These are phyloP conservation scores for Dicaeum eximium DNA, from an alignment of 2,113 vertebrate species.

Conservation along the genomic window DNA sequence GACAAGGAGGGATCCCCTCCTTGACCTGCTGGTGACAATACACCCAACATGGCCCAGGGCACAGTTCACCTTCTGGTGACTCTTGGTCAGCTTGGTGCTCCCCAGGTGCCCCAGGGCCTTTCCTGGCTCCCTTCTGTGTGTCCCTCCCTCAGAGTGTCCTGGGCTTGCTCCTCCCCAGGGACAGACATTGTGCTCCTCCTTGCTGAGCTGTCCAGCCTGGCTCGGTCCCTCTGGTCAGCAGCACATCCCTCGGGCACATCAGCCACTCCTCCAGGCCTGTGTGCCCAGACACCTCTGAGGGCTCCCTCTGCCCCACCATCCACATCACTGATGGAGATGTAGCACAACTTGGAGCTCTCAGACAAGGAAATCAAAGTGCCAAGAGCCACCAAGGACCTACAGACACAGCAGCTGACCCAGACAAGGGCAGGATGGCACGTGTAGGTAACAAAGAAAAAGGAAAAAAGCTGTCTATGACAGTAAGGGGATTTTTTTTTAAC, in stretches of 20 bases:
- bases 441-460: not conserved
- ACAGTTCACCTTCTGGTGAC: not conserved
- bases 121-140: not conserved
- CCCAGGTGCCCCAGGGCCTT: not conserved
- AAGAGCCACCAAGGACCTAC: not conserved
- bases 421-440: fast-evolving
- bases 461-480: not conserved
- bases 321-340: not conserved
- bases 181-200: not conserved
- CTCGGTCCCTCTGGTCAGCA: not conserved
- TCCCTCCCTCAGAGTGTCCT: too few relatives aligned
- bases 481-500: not conserved
- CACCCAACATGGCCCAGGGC: not conserved
- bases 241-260: fast-evolving
- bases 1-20: not conserved
- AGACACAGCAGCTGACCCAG: not conserved
- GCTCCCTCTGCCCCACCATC: not conserved
- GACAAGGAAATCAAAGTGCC: not conserved
- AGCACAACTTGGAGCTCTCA: not conserved
- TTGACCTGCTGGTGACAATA: not conserved
- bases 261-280: too few relatives aligned
- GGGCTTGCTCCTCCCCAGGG: not conserved
- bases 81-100: not conserved
- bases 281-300: too few relatives aligned
- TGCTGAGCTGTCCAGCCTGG: not conserved